A percentile compares a stretch with the other conserved stretches of the same genome.
These are phyloP conservation scores for Dreissena rostriformis DNA, from an alignment of 1,140 invertebrate genomes.

Conservation along the genomic window DNA sequence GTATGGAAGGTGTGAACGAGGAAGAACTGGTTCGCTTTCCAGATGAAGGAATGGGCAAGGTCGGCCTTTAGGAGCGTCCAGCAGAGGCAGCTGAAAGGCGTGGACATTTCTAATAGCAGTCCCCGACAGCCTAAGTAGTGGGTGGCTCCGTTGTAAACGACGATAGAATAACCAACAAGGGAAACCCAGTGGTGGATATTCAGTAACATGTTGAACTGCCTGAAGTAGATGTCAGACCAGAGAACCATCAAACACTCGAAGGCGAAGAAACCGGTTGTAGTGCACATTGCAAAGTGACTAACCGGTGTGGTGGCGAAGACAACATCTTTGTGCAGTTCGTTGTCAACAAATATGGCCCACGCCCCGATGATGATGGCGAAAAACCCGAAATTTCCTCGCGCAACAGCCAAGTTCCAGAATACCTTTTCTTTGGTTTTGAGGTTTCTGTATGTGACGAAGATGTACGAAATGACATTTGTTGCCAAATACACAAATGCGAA, in stretches of 20 bases:
- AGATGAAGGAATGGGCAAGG: constrained; percentile 51
- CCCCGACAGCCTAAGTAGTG: constrained; percentile 60
- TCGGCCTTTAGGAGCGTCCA: constrained; percentile 62
- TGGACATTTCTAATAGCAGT: constrained; percentile 62
- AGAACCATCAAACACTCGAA: constrained; percentile 69
- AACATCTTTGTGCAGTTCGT: constrained; percentile 54
- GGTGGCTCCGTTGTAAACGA: constrained; percentile 16
- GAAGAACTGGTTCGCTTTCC: constrained; percentile 65
- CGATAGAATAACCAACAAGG: constrained; percentile 50
- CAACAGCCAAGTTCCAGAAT: constrained; percentile 66
- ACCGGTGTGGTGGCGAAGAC: constrained; percentile 60
- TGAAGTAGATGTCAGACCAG: constrained; percentile 70
- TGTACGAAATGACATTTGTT: constrained; percentile 17
- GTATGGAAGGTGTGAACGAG: constrained; percentile 64
- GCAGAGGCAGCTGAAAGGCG: constrained; percentile 63
- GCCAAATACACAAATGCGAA: constrained; percentile 52
- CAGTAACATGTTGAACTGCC: constrained; percentile 63
- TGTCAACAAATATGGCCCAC: constrained; percentile 55
- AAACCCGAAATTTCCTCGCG: constrained; percentile 57
- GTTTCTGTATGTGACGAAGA: constrained; percentile 32
- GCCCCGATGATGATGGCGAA: constrained; percentile 49
- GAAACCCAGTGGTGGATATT: constrained; percentile 74
- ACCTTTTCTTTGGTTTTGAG: constrained; percentile 61
- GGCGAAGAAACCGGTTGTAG: constrained; percentile 72
- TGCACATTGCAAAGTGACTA: constrained; percentile 62